Base-by-base conservation (phyloP, 2,113 vertebrate genomes). In the Melanerpes formicivorus region DNA sequence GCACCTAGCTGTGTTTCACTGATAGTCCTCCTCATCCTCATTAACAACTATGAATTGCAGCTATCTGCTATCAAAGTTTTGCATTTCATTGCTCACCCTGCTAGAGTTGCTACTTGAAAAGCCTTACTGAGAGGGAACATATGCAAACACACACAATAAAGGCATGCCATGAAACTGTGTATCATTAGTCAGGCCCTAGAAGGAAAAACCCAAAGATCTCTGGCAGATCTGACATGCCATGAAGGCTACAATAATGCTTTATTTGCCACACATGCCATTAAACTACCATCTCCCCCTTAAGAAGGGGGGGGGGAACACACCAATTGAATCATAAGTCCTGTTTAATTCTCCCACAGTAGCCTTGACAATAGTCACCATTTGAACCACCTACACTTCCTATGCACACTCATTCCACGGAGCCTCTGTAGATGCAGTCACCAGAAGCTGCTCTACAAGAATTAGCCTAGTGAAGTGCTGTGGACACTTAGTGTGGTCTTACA, bases 311-410 rank as follows among this genome's bases (percentile, higher is more conserved):
- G 26, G 13, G 40, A 92, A 29, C 26, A 52, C 50, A 52, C 22
- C 78, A 84, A 63, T 4, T 88, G 88, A 89, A 93, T 88, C 74
- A 79, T 26, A 70, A 25, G 75, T 84, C 40, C 44, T 78, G 60
- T 80, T 89, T 67, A 86, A 88, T 84, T 83, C 88, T 62, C 70
- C 79, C 88, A 75, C 37, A 62, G 90, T 65, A 90, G 80, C 93
- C 88, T 86, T 84, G 74, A 87, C 67, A 84, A 56, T 75, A 5
- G 74, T 81, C 81, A 90, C 67, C 84, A 76, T 73, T 87, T 46
- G n/a, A 92, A 66, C 60, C 89, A 74, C 72, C 84, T 63, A 88
- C 84, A 65, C 90, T 82, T 96, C 81, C 89, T 64, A 46, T 26
- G n/a, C 62, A 62, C 40, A 7, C 84, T 80, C 90, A 82, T 48